Percentiles rank a stretch among this genome's conserved stretches.
Conservation (phyloP, 2,113 vertebrate species). For the Onychostoma macrolepis region DNA sequence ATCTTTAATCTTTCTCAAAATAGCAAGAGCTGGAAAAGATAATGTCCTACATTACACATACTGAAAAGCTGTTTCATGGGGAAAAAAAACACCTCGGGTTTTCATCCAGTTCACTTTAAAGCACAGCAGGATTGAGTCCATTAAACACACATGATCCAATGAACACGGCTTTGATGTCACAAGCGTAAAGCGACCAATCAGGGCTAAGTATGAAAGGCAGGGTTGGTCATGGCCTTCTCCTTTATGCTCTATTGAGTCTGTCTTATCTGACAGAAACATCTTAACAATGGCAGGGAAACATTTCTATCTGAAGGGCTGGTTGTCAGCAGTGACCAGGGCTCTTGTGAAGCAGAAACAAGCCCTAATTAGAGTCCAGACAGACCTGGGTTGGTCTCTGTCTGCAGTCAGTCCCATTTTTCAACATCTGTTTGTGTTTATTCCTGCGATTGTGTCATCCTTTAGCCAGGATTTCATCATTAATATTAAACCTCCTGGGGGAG, state of each 20-base stretch:
- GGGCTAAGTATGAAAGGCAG: constrained; percentile 2
- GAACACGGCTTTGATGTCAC: neutral
- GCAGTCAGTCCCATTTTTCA: constrained; percentile 62
- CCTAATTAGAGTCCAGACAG: constrained; percentile 48
- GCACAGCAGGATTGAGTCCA: constrained; percentile 12
- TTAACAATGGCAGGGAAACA: constrained; percentile 52
- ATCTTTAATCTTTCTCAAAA: constrained; percentile 36
- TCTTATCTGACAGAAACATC: constrained; percentile 44
- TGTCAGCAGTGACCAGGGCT: constrained; percentile 29
- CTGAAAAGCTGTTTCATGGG: neutral
- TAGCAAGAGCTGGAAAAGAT: constrained; percentile 21
- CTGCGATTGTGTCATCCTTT: constrained; percentile 18
- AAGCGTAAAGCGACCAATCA: constrained; percentile 38
- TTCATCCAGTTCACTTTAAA: constrained; percentile 25
- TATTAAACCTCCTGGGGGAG: neutral
- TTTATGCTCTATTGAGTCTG: constrained; percentile 29
- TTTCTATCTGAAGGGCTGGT: constrained; percentile 29
- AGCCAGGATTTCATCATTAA: constrained; percentile 26
- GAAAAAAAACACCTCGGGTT: neutral
- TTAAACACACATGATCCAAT: constrained; percentile 1
- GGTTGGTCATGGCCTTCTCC: constrained; percentile 9
- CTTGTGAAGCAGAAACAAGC: constrained; percentile 33
- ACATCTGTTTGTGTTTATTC: constrained; percentile 72
- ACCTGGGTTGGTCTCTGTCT: constrained; percentile 42
- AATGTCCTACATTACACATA: constrained; percentile 10